Base-by-base conservation (phyloP, 92 coral and sea anemone species). In the Metridium senile region DNA sequence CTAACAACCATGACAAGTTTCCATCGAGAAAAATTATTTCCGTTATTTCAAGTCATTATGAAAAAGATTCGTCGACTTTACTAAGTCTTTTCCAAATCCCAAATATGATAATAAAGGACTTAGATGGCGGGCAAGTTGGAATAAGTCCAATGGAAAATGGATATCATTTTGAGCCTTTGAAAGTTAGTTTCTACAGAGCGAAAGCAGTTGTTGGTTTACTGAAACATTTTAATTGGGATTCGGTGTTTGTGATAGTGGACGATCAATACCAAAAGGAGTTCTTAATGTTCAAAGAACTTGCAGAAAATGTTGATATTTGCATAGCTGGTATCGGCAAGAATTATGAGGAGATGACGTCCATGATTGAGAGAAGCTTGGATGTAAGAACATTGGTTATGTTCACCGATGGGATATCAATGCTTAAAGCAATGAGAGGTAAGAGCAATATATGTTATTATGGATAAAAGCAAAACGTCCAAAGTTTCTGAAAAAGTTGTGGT, bases 1-100 rank as follows among this genome's bases (percentile, higher is more conserved):
- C 35, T 32, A 67, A 22, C 13, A 26, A 47, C 0, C 13, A 11
- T 29, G 2, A 27, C n/a, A 35, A 66, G 26, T 47, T 72, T 0
- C 22, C 70, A 0, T 46, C 45, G 23, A 57, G 46, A 17, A 78
- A 29, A 53, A 74, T 88, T 25, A 39, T 85, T 46, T 88, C 84
- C 9, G 93, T 88, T 1, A 70, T 91, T 18, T 82, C 90, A 16
- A 82, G 76, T 31, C 67, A 76, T 32, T 33, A 43, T 17, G 82
- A 91, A 34, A 57, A 79, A 49, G 97, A 87, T 35, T 66, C 88
- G 1, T 75, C 88, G 1, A 72, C 83, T 35, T 81, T 91, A 18
- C 43, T 91, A 28, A 76, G 85, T 39, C 83, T 91, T 53, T 91
- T 91, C 18, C 80, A 83, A 26, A 81, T 91, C 3, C 97, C 97